These are phyloP conservation scores for Mesoligia furuncula DNA, from an alignment of 2,888 invertebrate genomes.

Conservation along the genomic window DNA sequence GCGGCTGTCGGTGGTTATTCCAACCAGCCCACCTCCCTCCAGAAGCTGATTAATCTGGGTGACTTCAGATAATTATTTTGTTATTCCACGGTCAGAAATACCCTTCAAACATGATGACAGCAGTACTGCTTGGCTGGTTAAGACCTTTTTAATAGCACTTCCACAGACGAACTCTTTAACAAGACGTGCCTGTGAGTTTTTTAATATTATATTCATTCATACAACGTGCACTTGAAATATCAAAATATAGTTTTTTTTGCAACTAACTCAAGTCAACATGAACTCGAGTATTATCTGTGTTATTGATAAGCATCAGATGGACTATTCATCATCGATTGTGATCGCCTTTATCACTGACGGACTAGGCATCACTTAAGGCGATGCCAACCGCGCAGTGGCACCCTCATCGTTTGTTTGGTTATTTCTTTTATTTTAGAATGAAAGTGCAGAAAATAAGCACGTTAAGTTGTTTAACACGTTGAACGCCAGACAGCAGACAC, in stretches of 20 bases:
- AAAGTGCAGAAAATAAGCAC: too few species aligned
- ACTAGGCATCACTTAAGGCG: neutral
- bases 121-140: neutral
- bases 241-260: slow-evolving; percentile 1
- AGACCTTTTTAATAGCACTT: neutral
- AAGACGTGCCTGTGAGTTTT: too few species aligned
- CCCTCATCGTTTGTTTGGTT: too few species aligned
- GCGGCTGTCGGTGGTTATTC: too few species aligned
- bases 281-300: slow-evolving; percentile 11
- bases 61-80: neutral
- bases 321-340: neutral
- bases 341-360: slow-evolving; percentile 7
- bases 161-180: neutral
- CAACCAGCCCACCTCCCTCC: too few species aligned
- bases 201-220: neutral
- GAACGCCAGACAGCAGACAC: too few species aligned
- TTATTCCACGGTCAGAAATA: neutral
- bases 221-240: neutral
- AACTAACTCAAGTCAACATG: neutral
- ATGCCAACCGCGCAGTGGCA: too few species aligned
- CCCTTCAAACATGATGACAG: neutral
- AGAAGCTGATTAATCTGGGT: too few species aligned
- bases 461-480: too few species aligned
- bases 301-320: slow-evolving; percentile 14
- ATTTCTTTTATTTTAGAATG: too few species aligned